These are phyloP conservation scores for Clarias batrachus DNA, from an alignment of 2,113 vertebrate species.

Conservation along the genomic window DNA sequence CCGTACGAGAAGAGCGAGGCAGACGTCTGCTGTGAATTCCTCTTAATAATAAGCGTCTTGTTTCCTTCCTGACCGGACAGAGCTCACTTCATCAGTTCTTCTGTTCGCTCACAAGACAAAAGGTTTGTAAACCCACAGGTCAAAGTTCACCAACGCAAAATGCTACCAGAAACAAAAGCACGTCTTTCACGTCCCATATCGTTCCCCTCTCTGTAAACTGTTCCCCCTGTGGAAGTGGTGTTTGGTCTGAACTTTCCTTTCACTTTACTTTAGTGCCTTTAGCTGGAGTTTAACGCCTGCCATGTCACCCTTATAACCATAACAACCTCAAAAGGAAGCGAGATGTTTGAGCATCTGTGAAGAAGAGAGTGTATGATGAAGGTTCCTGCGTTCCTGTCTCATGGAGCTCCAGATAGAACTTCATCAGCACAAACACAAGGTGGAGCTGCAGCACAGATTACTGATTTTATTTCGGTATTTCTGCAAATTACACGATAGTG, in stretches of 20 bases:
- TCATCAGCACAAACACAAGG: slow-evolving; percentile 31
- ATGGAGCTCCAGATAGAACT: not conserved
- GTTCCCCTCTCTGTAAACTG: not conserved
- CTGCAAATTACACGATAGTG: not conserved
- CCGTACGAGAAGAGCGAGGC: too few species aligned
- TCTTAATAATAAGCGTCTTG: not conserved
- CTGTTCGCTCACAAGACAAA: not conserved
- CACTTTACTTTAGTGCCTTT: not conserved
- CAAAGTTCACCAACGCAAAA: not conserved
- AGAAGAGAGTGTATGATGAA: not conserved
- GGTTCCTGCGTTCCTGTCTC: not conserved
- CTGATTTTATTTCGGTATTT: not conserved
- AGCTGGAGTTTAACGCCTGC: not conserved
- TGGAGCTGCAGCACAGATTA: slow-evolving; percentile 17
- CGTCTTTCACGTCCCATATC: not conserved
- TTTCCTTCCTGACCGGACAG: not conserved
- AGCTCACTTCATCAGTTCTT: not conserved
- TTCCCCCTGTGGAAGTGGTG: not conserved
- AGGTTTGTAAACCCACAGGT: not conserved
- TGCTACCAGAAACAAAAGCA: not conserved
- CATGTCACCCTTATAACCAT: not conserved
- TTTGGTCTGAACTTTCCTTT: not conserved
- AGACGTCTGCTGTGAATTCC: not conserved
- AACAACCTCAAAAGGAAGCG: not conserved
- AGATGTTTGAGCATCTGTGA: not conserved